phyloP scores from a whole-genome alignment of 1,140 invertebrate species.

The Lepidostoma basale region DNA sequence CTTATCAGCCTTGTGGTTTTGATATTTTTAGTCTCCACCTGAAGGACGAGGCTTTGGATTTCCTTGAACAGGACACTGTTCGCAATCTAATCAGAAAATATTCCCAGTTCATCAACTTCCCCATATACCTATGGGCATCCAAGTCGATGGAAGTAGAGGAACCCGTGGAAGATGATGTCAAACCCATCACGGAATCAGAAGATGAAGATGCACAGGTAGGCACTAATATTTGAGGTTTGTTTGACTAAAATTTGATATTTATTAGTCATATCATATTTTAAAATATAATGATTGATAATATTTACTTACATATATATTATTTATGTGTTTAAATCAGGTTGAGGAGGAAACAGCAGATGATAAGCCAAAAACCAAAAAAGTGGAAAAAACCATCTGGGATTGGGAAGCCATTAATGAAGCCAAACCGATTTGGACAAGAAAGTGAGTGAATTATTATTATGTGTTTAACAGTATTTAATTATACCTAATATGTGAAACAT shows the following conservation, averaged over 20 bases:
- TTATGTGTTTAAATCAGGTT: constrained; percentile 48
- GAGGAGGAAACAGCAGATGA: constrained; percentile 77
- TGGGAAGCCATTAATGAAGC: constrained; percentile 96
- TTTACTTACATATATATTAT: constrained; percentile 6
- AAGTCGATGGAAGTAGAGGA: constrained; percentile 90
- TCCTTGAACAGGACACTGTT: constrained; percentile 90
- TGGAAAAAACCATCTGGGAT: constrained; percentile 97
- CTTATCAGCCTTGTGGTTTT: not conserved
- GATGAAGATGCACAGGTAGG: constrained; percentile 66
- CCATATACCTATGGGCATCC: constrained; percentile 95
- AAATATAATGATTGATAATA: too few species aligned
- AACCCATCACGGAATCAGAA: constrained; percentile 63
- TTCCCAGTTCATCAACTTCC: constrained; percentile 99
- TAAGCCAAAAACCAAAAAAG: constrained; percentile 90
- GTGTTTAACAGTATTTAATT: not conserved
- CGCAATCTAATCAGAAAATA: constrained; percentile 94
- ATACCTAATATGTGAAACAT: not conserved
- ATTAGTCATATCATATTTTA: not conserved
- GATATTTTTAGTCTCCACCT: constrained; percentile 75
- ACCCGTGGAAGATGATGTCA: constrained; percentile 61
- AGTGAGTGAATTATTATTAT: constrained; percentile 52
- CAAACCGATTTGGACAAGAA: constrained; percentile 97
- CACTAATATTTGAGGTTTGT: not conserved
- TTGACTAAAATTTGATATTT: not conserved
- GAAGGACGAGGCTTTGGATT: constrained; percentile 97